Evolutionary conservation across 2,113 vertebrate species (phyloP), one percentile per base, ranked within the genome.

Genomic region (Pelecanoides urinatrix): DNA sequence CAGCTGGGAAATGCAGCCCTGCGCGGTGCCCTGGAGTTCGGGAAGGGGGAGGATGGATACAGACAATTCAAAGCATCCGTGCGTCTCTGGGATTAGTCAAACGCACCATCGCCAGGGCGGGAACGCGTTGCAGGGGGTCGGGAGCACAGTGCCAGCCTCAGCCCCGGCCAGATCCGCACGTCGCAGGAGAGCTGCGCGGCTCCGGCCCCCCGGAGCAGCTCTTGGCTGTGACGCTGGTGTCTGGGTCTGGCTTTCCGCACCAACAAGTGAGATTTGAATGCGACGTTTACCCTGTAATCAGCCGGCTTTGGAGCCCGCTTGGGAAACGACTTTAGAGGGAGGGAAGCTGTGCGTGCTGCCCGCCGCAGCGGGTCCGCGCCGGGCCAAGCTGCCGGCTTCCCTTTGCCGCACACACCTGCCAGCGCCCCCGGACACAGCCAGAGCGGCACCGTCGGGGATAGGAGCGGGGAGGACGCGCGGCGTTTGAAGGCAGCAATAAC

Each of bases 51-150:
- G 70, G 30, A 82, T 30, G 18, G 86, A n/a, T 22, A 5, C 4
- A 2, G 26, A 9, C 5, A 18, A 38, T 36, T 34, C 62, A 3
- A 40, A 72, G 36, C 3, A 19, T 25, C 32, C 0, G 0, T 13
- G 29, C 10, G 9, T 9, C 27, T 9, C 72, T 3, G 3, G 73
- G 27, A 20, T 42, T 5, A 10, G 38, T 32, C 49, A 34, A 7
- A 40, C 0, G 7, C 40, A 12, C 42, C 53, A 3, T 2, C 2
- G 2, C 16, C 0, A 1, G 18, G 68, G 29, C 0, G 1, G 34
- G 10, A 77, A 10, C 2, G 0, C 0, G 2, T 4, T 12, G 21
- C 23, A 50, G 50, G 61, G 56, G 13, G 2, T 5, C 0, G 1
- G 65, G 76, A 83, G 42, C 58, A 8, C 1, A 0, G 19, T 3